These are phyloP conservation scores for Phytoseiulus persimilis DNA, from an alignment of 2,888 invertebrate genomes.

Conservation along the genomic window DNA sequence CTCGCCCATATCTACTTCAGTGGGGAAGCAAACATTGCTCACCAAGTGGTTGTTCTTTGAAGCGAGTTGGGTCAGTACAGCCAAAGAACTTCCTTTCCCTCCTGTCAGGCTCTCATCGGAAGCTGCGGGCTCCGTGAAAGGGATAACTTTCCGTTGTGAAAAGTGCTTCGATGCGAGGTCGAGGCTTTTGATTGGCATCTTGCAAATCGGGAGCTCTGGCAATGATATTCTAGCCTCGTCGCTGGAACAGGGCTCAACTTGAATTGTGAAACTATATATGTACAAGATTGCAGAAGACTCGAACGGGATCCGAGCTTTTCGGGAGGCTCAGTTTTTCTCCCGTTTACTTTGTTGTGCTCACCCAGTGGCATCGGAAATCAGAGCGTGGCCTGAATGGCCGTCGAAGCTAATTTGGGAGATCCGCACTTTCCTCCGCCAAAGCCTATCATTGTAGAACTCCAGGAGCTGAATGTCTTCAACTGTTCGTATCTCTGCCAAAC, in stretches of 20 bases:
- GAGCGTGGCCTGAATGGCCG: conserved; percentile 10
- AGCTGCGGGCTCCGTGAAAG: background rate
- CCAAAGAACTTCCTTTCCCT: conserved; percentile 69
- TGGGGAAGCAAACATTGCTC: conserved; percentile 39
- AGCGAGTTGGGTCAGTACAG: conserved; percentile 54
- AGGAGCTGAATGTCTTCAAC: background rate
- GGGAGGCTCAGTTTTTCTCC: no score
- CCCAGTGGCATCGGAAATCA: conserved; percentile 7
- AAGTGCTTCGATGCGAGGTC: background rate
- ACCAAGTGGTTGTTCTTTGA: background rate
- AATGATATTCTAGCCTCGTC: background rate
- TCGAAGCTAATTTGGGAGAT: conserved; percentile 1
- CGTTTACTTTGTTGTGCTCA: background rate
- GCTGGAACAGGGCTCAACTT: no score
- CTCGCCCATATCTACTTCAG: no score
- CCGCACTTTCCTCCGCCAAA: background rate
- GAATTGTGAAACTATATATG: no score
- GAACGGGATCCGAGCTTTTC: no score
- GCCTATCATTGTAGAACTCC: background rate
- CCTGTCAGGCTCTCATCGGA: conserved; percentile 56
- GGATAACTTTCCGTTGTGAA: background rate
- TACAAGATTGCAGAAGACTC: no score
- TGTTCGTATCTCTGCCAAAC: background rate
- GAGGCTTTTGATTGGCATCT: background rate
- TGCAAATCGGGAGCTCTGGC: background rate